These are phyloP conservation scores for Carlito syrichta DNA, from an alignment of 2,113 vertebrate species.

Conservation along the genomic window DNA sequence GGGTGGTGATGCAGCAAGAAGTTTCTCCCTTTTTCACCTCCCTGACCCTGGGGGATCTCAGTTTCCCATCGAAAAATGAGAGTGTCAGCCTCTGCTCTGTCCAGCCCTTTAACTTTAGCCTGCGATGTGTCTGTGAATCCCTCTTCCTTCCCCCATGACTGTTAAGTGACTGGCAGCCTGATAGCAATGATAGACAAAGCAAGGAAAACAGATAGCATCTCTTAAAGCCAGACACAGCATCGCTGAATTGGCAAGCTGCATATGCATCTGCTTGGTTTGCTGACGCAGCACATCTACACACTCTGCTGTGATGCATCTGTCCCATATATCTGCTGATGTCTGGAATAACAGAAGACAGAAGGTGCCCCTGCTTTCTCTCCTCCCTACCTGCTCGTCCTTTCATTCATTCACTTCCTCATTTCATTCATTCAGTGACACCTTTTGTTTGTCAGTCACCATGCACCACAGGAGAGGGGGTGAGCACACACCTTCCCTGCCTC, in stretches of 20 bases:
- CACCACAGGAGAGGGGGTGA: rapidly evolving
- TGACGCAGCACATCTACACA: background rate
- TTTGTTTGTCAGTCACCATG: background rate
- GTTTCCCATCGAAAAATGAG: background rate
- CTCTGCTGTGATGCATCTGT: background rate
- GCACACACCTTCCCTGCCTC: background rate
- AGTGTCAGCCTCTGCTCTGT: no score
- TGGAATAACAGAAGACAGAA: background rate
- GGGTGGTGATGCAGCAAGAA: rapidly evolving
- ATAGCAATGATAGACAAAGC: background rate
- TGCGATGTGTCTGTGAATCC: background rate
- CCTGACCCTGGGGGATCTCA: background rate
- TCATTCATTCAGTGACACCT: background rate
- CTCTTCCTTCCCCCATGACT: background rate
- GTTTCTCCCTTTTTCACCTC: background rate
- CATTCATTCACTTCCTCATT: background rate
- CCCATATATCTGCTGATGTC: background rate
- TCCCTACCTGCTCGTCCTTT: background rate
- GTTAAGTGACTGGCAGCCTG: background rate
- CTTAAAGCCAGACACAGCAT: background rate
- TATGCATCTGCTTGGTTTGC: background rate
- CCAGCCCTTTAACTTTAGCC: background rate
- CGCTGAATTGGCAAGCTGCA: background rate
- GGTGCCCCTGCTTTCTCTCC: background rate
- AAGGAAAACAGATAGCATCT: background rate